A percentile compares a stretch with the other conserved stretches of the same genome.
Evolutionary conservation across 92 coral and sea anemone species (phyloP).

Genomic region (Palythoa heliodiscus): DNA sequence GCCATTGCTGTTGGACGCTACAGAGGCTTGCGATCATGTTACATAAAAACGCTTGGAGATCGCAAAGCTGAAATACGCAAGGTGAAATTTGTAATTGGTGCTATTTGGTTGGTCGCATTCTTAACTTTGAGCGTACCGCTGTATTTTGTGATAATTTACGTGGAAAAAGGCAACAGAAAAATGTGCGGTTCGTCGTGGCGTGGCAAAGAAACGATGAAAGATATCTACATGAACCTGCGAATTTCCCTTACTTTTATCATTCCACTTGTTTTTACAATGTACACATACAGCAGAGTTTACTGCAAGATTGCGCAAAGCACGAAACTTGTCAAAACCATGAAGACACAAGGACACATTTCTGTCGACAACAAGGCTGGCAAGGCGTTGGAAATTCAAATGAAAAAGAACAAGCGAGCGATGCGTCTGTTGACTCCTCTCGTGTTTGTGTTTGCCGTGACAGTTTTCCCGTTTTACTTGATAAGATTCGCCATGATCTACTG

Average conservation of each 20-base stretch:
- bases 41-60: not conserved
- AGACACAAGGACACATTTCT: not conserved
- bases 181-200: not conserved
- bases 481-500: not conserved
- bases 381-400: not conserved
- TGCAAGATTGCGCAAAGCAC: not conserved
- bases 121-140: not conserved
- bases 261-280: slow-evolving; percentile 5
- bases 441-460: not conserved
- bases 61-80: not conserved
- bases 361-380: slow-evolving; percentile 6
- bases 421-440: not conserved
- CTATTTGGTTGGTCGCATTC: slow-evolving; percentile 11
- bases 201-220: slow-evolving; percentile 3
- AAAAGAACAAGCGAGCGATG: slow-evolving; percentile 2
- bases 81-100: not conserved
- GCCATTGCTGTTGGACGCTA: slow-evolving; percentile 4
- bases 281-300: not conserved
- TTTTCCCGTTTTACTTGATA: not conserved
- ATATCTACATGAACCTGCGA: not conserved
- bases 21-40: not conserved
- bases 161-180: not conserved
- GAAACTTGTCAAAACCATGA: not conserved
- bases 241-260: not conserved
- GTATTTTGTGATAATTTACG: not conserved